phyloP scores from a whole-genome alignment of 2,797 vertebrate species.

The Furcifer pardalis region DNA sequence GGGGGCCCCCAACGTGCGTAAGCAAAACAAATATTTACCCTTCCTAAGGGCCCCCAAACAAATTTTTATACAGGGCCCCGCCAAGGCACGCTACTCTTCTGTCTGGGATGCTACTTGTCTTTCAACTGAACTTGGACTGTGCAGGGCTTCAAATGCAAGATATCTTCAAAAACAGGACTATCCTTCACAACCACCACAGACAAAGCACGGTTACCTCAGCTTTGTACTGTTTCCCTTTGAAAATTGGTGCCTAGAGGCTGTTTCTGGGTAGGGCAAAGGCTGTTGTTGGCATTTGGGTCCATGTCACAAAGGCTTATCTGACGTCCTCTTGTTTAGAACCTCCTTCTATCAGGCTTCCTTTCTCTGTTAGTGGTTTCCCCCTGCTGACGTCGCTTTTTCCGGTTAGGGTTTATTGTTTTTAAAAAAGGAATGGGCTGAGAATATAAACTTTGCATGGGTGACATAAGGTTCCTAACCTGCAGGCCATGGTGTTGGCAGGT shows the following conservation, averaged over 20 bases:
- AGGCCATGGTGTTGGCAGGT: not conserved
- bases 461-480: not conserved
- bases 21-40: too few relatives aligned
- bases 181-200: not conserved
- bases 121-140: not conserved
- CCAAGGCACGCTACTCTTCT: not conserved
- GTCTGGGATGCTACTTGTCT: not conserved
- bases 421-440: slow-evolving; percentile 50
- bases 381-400: slow-evolving; percentile 66
- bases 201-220: not conserved
- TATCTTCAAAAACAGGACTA: not conserved
- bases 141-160: not conserved
- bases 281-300: not conserved
- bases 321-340: slow-evolving; percentile 52
- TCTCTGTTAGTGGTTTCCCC: slow-evolving; percentile 65
- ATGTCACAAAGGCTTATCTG: slow-evolving; percentile 55
- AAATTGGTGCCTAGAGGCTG: not conserved
- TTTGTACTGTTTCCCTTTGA: not conserved
- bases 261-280: fast-evolving
- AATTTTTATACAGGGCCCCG: too few relatives aligned
- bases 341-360: slow-evolving; percentile 56
- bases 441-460: slow-evolving; percentile 39
- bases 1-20: too few relatives aligned
- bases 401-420: slow-evolving; percentile 45
- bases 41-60: too few relatives aligned